Percentiles rank a stretch among this genome's conserved stretches.
These are phyloP conservation scores for Lasius platythorax DNA, from an alignment of 2,888 invertebrate genomes.

Conservation along the genomic window DNA sequence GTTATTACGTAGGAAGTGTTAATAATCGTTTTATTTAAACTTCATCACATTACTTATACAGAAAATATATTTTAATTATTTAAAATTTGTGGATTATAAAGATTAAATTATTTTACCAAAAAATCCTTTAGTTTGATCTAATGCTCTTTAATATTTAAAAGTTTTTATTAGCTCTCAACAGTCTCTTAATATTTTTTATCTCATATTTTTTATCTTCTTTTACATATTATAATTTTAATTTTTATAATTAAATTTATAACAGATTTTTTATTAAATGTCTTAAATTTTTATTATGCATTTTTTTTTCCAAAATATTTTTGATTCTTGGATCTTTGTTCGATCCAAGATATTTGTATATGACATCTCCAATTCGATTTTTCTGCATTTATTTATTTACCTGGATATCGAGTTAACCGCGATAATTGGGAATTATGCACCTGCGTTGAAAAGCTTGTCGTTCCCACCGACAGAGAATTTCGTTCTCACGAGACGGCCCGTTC, in stretches of 20 bases:
- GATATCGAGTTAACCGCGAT: not conserved
- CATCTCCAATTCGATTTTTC: not conserved
- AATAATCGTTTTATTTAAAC: not conserved
- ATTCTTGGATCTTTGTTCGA: not conserved
- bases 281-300: not conserved
- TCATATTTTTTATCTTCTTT: no score
- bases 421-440: slow-evolving; percentile 17
- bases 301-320: not conserved
- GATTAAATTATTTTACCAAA: not conserved
- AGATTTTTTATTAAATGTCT: not conserved
- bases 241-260: not conserved
- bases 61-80: not conserved
- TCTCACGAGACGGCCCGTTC: slow-evolving; percentile 66
- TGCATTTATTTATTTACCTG: not conserved
- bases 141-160: not conserved
- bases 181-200: no score
- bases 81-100: not conserved
- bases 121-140: not conserved
- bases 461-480: slow-evolving; percentile 38
- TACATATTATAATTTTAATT: no score
- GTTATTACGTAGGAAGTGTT: not conserved
- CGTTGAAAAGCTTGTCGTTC: not conserved
- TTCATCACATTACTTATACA: not conserved
- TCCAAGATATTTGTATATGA: not conserved
- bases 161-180: not conserved